phyloP scores from a whole-genome alignment of 1,140 invertebrate species.

The Kradibia gibbosae region DNA sequence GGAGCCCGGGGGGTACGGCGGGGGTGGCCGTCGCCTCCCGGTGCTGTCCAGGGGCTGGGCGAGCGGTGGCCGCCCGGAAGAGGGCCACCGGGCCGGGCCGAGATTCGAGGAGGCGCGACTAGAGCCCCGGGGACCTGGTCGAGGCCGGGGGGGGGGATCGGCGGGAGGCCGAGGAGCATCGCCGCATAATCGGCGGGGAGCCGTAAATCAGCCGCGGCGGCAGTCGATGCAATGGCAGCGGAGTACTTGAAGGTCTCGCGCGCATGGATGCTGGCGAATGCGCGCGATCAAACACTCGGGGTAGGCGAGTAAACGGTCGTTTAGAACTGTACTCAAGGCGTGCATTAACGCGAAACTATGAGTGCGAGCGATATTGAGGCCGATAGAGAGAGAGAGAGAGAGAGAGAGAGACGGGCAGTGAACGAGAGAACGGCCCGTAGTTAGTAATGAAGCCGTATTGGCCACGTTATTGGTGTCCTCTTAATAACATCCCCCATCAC shows the following conservation, averaged over 20 bases:
- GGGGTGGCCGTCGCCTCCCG: too few species aligned
- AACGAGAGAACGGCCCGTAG: neutral
- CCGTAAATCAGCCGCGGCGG: slow-evolving; percentile 46
- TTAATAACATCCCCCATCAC: slow-evolving; percentile 54
- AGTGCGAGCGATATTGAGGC: neutral
- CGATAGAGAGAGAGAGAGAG: neutral
- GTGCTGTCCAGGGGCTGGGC: too few species aligned
- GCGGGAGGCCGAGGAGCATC: too few species aligned
- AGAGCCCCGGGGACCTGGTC: neutral
- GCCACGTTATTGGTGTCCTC: slow-evolving; percentile 52
- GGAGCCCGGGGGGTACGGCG: too few species aligned
- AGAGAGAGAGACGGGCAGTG: neutral
- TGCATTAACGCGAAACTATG: slow-evolving; percentile 26
- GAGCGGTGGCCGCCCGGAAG: too few species aligned
- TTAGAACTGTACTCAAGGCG: neutral
- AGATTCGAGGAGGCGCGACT: neutral
- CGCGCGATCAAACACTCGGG: too few species aligned
- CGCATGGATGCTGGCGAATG: neutral
- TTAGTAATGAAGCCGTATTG: slow-evolving; percentile 52
- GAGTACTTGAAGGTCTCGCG: too few species aligned
- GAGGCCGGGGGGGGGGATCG: neutral
- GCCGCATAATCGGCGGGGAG: slow-evolving; percentile 28
- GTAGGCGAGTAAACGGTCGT: neutral
- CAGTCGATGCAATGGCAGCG: slow-evolving; percentile 18
- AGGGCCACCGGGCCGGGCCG: too few species aligned